Evolutionary conservation across 2,888 invertebrate genomes (phyloP), one percentile per base, ranked within the genome.

Genomic region (Buathra laborator): DNA sequence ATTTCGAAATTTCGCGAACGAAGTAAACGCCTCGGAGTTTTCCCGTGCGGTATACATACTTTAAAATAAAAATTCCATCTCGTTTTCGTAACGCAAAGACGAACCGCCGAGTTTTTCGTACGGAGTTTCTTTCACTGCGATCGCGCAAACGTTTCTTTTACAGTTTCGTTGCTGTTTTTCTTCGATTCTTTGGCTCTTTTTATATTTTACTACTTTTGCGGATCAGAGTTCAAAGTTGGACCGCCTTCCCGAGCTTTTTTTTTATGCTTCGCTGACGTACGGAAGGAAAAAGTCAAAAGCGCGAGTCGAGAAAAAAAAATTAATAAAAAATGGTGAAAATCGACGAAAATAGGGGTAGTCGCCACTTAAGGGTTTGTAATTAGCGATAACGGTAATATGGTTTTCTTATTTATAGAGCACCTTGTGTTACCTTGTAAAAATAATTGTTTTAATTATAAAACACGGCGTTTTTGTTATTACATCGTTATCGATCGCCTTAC

Each of bases 141-240:
- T 37, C 37, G 37, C 37, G 37, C 6, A 37, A 37, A 37, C 37
- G 37, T 9, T 5, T 37, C 24, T 12, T 12, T 24, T 53, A 53
- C 16, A 19, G 19, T 53, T 19, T 19, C 16, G 9, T 10, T 29
- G 1, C 10, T 48, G 56, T 46, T 43, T 43, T 24, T 6, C 44
- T 10, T n/a, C 24, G 44, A 24, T n/a, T 19, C 72, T 56, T 44
- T 5, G 32, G 12, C 19, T 10, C 32, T 59, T 59, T 62, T 44
- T 24, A n/a, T 3, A 5, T 1, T 10, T 9, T 29, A 19, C 24
- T 48, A 67, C 75, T 59, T 76, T 83, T 71, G 67, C 70, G 59
- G 75, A 32, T 64, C 48, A 24, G 10, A 70, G 76, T 48, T 83
- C 83, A 80, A 53, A 85, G 80, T 43, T 44, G 72, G 14, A 59